phyloP scores from a whole-genome alignment of 2,113 vertebrate species.

The Calonectris borealis region DNA sequence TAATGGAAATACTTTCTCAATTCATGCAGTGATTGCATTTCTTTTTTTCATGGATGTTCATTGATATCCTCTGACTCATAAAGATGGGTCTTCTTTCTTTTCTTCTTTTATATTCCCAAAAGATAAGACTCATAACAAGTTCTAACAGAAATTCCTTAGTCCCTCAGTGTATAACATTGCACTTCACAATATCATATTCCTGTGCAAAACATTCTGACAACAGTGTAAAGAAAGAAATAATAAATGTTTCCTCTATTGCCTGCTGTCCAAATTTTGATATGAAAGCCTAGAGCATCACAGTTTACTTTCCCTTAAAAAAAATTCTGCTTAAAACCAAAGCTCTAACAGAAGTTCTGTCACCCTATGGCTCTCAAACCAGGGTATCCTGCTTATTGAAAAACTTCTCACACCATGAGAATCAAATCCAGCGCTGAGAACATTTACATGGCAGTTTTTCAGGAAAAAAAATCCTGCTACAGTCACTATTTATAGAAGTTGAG shows the following conservation, averaged over 20 bases:
- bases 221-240: neutral
- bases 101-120: neutral
- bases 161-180: neutral
- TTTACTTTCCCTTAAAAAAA: neutral
- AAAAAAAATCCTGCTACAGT: neutral
- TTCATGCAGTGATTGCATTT: neutral
- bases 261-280: neutral
- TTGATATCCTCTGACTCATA: neutral
- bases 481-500: neutral
- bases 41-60: neutral
- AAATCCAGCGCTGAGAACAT: neutral
- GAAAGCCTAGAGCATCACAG: neutral
- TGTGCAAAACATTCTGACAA: neutral
- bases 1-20: neutral
- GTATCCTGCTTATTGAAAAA: neutral
- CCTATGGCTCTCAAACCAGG: neutral
- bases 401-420: neutral
- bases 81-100: neutral
- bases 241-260: neutral
- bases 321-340: neutral
- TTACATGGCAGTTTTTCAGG: neutral
- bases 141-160: neutral
- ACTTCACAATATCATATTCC: neutral
- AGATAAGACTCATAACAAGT: neutral
- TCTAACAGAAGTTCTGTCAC: neutral